Base-by-base conservation (phyloP, 1,140 invertebrate species). In the Olivierus martensii region DNA sequence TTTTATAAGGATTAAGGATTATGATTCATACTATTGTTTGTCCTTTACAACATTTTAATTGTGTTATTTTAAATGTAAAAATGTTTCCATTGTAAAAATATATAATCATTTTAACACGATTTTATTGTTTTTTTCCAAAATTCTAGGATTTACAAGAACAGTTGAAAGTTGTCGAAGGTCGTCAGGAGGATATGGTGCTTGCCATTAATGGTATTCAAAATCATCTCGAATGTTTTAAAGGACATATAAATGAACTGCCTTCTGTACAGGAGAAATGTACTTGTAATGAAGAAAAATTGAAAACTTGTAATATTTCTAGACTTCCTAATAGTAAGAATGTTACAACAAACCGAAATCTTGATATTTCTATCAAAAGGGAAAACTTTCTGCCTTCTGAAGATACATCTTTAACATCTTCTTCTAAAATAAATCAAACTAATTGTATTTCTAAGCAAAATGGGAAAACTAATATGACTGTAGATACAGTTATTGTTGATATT, bases 131-230 rank as follows among this genome's bases (percentile, higher is more conserved):
- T 9, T 28, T 28, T n/a, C n/a, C n/a, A n/a, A n/a, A 28, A 28
- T 41, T 54, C 2, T n/a, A 56, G 54, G 54, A 47, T n/a, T 43
- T 56, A 12, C 54, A 56, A 39, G 46, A 44, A 37, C 49, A 49
- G 48, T 47, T 56, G 54, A 49, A 49, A 21, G 49, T 56, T 19
- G 45, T 56, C 38, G 54, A 56, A 52, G 49, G 39, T 19, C 38
- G 51, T 19, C 54, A 56, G 37, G 54, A 56, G 43, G 22, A 46
- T n/a, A 22, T 56, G n/a, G 51, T 56, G 49, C 37, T 22, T 43
- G 54, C 54, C 19, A 52, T 56, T 21, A 34, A 51, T 19, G 49
- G 48, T 41, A 49, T 56, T 18, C 44, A 56, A 43, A 22, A 37
- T 0, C 54, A 56, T 18, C 28, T 56, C 5, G 46, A 7, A 15